Conservation (phyloP, 2,113 vertebrate genomes). For the Caranx melampygus region DNA sequence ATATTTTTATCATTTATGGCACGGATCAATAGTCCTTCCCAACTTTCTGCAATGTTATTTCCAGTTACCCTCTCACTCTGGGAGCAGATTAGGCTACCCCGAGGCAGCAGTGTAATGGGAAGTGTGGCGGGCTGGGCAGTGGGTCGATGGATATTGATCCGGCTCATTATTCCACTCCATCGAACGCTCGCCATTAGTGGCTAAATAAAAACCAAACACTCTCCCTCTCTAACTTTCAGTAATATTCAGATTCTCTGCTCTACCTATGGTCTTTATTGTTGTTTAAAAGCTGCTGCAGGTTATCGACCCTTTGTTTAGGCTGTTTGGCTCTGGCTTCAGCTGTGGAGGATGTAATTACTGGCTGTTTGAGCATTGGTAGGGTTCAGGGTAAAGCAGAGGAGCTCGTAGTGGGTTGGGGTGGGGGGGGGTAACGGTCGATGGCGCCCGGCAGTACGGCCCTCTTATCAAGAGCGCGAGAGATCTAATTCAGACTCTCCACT, state of each 20-base stretch:
- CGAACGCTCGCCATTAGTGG: constrained; percentile 66
- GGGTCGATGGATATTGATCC: constrained; percentile 68
- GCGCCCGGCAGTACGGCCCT: constrained; percentile 26
- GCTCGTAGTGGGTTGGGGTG: background rate
- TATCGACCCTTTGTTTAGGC: constrained; percentile 56
- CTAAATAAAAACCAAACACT: constrained; percentile 64
- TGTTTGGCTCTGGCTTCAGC: background rate
- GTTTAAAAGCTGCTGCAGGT: constrained; percentile 47
- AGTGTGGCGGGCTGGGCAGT: constrained; percentile 22
- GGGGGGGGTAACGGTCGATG: constrained; percentile 37
- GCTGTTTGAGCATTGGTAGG: constrained; percentile 27
- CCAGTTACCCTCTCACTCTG: constrained; percentile 47
- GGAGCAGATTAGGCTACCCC: constrained; percentile 41
- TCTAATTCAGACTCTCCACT: constrained; percentile 51
- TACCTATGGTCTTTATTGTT: constrained; percentile 22
- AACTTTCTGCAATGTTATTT: constrained; percentile 40
- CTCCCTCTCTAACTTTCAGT: constrained; percentile 10
- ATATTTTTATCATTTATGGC: constrained; percentile 59
- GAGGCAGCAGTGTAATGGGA: constrained; percentile 54
- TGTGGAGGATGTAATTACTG: constrained; percentile 48
- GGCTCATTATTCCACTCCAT: constrained; percentile 65
- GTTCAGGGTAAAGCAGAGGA: constrained; percentile 12
- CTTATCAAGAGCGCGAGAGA: constrained; percentile 34
- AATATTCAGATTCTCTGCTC: background rate
- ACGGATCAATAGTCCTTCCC: constrained; percentile 45